phyloP scores from a whole-genome alignment of 2,113 vertebrate species.

The Channa maculata region DNA sequence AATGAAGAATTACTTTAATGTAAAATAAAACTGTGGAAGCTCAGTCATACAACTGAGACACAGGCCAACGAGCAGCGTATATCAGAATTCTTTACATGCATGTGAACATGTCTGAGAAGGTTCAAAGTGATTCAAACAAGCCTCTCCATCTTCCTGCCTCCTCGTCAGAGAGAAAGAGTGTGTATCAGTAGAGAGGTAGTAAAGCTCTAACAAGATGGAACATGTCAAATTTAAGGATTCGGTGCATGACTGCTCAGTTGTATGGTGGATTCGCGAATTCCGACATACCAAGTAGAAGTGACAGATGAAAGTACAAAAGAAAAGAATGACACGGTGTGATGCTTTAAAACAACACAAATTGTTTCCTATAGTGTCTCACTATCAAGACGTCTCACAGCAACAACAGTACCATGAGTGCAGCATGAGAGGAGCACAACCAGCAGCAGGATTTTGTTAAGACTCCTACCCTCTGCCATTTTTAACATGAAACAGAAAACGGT shows the following conservation, averaged over 20 bases:
- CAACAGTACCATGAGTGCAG: neutral
- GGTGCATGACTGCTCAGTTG: conserved; percentile 9
- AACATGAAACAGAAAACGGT: conserved; percentile 5
- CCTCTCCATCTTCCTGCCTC: conserved; percentile 4
- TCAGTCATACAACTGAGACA: neutral
- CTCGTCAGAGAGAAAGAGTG: neutral
- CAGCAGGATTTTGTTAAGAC: neutral
- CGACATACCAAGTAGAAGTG: conserved; percentile 10
- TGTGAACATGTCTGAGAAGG: neutral
- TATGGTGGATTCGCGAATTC: neutral
- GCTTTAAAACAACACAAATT: conserved; percentile 6
- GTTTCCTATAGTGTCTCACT: neutral
- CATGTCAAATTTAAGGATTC: conserved; percentile 30
- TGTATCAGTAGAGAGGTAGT: conserved; percentile 10
- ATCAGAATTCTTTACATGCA: neutral
- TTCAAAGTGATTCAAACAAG: neutral
- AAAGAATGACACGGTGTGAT: neutral
- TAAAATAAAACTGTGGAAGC: neutral
- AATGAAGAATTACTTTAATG: neutral
- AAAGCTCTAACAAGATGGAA: conserved; percentile 6
- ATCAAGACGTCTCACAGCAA: neutral
- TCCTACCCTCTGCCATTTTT: neutral
- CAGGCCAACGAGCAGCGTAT: neutral
- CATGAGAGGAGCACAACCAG: neutral
- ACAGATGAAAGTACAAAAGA: conserved; percentile 22